Conservation (phyloP, 2,888 invertebrate genomes). For the Chaetogeoica ovagalla region DNA sequence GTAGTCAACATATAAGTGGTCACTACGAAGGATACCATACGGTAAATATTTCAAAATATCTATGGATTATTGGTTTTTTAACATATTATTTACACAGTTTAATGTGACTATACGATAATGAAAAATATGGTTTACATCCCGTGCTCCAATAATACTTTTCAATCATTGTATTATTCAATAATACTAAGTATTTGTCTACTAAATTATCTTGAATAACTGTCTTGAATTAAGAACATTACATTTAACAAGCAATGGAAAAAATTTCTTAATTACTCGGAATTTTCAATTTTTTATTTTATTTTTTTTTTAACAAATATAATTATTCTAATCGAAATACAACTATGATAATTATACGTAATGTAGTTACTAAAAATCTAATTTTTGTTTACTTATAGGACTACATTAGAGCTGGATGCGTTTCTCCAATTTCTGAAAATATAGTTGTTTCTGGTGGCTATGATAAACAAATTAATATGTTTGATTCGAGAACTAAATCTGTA, state of each 20-base stretch:
- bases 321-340: neutral
- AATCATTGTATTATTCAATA: too few relatives aligned
- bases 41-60: conserved; percentile 52
- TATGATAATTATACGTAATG: neutral
- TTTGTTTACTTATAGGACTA: conserved; percentile 67
- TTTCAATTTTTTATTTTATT: too few relatives aligned
- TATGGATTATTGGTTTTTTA: neutral
- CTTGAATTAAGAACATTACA: too few relatives aligned
- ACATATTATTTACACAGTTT: neutral
- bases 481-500: conserved; percentile 72
- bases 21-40: conserved; percentile 69
- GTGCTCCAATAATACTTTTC: too few relatives aligned
- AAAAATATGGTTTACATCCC: too few relatives aligned
- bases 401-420: conserved; percentile 80
- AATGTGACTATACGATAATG: neutral
- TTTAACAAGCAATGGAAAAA: too few relatives aligned
- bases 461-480: conserved; percentile 83
- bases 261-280: too few relatives aligned
- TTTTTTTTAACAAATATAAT: too few relatives aligned
- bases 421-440: conserved; percentile 74
- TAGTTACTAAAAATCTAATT: neutral
- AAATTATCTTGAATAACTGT: too few relatives aligned
- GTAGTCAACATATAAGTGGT: conserved; percentile 68
- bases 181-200: too few relatives aligned
- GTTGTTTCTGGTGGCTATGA: conserved; percentile 89